Percentiles rank a stretch among this genome's conserved stretches.
Conservation (phyloP, 1,140 invertebrate genomes). For the Drosophila gunungcola region DNA sequence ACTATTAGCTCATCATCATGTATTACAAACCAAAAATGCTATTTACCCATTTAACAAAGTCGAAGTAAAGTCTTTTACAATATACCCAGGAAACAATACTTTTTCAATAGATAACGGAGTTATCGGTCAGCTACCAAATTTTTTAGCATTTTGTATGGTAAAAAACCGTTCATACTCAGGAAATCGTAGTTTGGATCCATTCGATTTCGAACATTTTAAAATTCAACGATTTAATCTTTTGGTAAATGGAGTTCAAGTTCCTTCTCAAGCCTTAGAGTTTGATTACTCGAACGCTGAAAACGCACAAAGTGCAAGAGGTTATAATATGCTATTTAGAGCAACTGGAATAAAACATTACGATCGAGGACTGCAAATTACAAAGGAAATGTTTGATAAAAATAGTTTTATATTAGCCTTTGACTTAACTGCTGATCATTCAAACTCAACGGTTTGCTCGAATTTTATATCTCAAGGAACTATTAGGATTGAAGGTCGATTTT, state of each 20-base stretch:
- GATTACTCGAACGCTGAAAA: background rate
- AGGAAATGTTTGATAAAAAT: slow-evolving; percentile 5
- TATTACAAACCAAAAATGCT: slow-evolving; percentile 11
- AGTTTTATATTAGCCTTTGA: slow-evolving; percentile 12
- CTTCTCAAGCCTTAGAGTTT: background rate
- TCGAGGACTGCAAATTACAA: slow-evolving; percentile 6
- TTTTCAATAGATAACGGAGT: background rate
- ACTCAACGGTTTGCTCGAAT: background rate
- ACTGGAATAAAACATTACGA: slow-evolving; percentile 15
- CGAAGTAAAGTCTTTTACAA: background rate
- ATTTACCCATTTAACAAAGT: slow-evolving; percentile 1
- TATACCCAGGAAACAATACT: slow-evolving; percentile 7
- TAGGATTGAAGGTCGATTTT: background rate
- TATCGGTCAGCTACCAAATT: background rate
- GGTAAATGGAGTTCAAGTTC: slow-evolving; percentile 7
- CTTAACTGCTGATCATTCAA: slow-evolving; percentile 6
- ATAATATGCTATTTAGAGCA: slow-evolving; percentile 1
- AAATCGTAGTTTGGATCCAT: background rate
- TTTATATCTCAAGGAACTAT: slow-evolving; percentile 4
- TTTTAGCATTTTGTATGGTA: background rate
- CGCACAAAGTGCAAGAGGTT: background rate
- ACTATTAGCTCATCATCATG: background rate
- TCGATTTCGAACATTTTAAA: slow-evolving; percentile 4
- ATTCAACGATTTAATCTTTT: slow-evolving; percentile 6
- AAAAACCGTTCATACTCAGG: background rate